phyloP scores from a whole-genome alignment of 2,797 vertebrate species.

The Phrynocephalus forsythii region DNA sequence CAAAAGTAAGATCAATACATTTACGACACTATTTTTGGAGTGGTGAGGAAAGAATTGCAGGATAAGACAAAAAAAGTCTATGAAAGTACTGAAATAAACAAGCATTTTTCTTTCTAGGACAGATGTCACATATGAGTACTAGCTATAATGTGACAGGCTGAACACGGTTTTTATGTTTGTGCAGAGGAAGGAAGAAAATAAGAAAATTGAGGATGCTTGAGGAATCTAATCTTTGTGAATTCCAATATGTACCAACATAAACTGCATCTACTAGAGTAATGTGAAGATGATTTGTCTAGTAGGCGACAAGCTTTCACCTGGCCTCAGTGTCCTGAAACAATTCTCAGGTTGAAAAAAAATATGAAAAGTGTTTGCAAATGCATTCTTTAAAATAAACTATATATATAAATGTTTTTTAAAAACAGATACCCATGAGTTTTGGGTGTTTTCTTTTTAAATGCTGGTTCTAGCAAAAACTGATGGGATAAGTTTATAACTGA shows the following conservation, averaged over 20 bases:
- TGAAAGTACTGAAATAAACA: not conserved
- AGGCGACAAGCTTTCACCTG: not conserved
- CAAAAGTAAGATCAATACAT: slow-evolving; percentile 70
- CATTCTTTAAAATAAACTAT: not conserved
- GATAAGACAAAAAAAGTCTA: slow-evolving; percentile 10
- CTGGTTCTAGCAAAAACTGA: too few species aligned
- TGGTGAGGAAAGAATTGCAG: not conserved
- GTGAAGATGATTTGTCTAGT: not conserved
- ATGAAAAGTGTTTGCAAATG: not conserved
- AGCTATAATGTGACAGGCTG: not conserved
- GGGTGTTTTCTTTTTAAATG: not conserved
- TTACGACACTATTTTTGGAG: slow-evolving; percentile 77
- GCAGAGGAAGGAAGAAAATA: not conserved
- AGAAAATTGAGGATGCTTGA: slow-evolving; percentile 1
- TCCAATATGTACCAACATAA: not conserved
- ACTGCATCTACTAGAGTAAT: not conserved
- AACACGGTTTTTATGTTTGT: not conserved
- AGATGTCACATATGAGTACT: not conserved
- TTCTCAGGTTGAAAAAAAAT: not conserved
- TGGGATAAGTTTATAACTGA: too few species aligned
- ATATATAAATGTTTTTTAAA: not conserved
- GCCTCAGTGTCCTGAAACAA: not conserved
- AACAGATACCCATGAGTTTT: too few species aligned
- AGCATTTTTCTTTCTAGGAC: not conserved
- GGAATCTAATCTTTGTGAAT: not conserved